These are phyloP conservation scores for Lomographa bimaculata DNA, from an alignment of 2,888 invertebrate genomes.

Conservation along the genomic window DNA sequence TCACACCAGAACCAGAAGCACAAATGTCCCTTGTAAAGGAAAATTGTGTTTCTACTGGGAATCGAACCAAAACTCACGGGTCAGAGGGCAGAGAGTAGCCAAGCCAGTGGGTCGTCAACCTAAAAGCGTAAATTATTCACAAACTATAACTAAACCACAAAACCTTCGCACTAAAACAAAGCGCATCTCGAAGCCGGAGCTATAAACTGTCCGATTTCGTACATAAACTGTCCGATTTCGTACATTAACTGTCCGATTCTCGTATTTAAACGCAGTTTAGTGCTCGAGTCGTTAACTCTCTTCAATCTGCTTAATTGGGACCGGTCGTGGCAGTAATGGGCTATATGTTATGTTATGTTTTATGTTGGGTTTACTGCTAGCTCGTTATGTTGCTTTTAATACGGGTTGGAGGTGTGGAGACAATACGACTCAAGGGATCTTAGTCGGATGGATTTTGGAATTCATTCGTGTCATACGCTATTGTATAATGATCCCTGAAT, in stretches of 20 bases:
- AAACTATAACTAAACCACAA: slow-evolving; percentile 30
- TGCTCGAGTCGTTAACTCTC: slow-evolving; percentile 64
- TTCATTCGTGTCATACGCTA: no score
- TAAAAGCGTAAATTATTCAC: slow-evolving; percentile 11
- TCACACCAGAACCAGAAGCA: no score
- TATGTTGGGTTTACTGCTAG: slow-evolving; percentile 35
- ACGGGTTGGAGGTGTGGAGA: slow-evolving; percentile 19
- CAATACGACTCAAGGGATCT: slow-evolving; percentile 9
- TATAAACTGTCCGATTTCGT: slow-evolving; percentile 69
- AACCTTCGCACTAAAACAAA: slow-evolving; percentile 39
- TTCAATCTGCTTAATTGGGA: slow-evolving; percentile 80
- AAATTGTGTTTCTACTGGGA: no score
- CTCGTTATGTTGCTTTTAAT: slow-evolving; percentile 29
- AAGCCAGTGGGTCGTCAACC: no score
- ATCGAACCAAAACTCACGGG: no score
- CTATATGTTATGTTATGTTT: slow-evolving; percentile 46
- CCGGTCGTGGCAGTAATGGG: slow-evolving; percentile 63
- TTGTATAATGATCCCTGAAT: no score
- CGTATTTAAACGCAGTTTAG: slow-evolving; percentile 73
- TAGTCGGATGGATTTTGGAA: no score
- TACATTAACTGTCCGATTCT: slow-evolving; percentile 58
- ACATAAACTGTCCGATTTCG: slow-evolving; percentile 70
- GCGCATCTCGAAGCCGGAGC: slow-evolving; percentile 58
- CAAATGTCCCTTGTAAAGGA: no score
- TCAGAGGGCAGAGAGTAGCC: no score